These are phyloP conservation scores for Hydrophis major DNA, from an alignment of 2,797 vertebrate species.

Conservation along the genomic window DNA sequence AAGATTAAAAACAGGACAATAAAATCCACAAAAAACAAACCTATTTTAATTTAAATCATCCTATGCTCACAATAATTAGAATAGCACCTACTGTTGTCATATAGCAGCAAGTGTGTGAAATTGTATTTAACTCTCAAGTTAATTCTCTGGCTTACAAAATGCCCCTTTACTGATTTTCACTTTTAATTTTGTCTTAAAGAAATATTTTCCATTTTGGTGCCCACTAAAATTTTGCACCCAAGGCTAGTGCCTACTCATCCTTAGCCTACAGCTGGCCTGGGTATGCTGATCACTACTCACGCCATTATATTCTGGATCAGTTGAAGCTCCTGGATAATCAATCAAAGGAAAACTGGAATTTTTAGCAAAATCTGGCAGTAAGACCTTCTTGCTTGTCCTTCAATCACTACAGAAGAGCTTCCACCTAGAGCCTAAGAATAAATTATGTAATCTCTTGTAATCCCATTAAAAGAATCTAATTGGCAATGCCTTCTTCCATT, in stretches of 20 bases:
- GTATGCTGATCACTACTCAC: background rate
- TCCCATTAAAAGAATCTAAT: background rate
- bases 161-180: background rate
- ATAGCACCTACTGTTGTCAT: background rate
- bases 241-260: background rate
- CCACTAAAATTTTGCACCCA: background rate
- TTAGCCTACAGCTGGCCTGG: background rate
- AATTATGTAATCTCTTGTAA: background rate
- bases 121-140: background rate
- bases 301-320: background rate
- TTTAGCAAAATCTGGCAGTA: background rate
- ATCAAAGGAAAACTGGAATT: background rate
- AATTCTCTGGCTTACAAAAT: background rate
- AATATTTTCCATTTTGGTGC: background rate
- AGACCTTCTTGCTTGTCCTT: background rate
- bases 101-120: background rate
- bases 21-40: background rate
- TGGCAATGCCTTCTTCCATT: background rate
- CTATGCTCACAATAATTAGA: background rate
- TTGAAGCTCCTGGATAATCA: background rate
- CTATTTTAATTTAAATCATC: background rate
- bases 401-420: background rate
- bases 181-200: background rate
- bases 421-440: background rate
- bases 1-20: background rate